phyloP scores from a whole-genome alignment of 2,888 invertebrate species.

The Helleia helle region DNA sequence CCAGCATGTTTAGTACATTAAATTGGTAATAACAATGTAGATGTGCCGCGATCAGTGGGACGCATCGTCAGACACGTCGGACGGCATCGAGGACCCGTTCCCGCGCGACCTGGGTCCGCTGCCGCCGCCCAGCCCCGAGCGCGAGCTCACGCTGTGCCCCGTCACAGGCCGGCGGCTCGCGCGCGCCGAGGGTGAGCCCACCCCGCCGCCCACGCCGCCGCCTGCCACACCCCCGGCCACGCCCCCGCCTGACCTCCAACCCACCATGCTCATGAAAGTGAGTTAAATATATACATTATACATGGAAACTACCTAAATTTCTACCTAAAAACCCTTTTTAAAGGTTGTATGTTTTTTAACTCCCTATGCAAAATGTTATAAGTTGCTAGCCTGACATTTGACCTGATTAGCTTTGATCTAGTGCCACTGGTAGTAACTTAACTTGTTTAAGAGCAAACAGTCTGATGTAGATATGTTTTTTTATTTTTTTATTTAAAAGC shows the following conservation, averaged over 20 bases:
- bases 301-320: no score
- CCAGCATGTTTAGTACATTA: no score
- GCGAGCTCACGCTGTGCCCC: slow-evolving; percentile 80
- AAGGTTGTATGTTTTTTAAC: no score
- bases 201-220: slow-evolving; percentile 71
- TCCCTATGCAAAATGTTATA: no score
- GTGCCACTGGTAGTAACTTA: no score
- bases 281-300: no score
- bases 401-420: no score
- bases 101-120: slow-evolving; percentile 61
- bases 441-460: no score
- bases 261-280: slow-evolving; percentile 61
- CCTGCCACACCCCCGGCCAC: slow-evolving; percentile 24
- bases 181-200: slow-evolving; percentile 76
- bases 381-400: no score
- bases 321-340: no score
- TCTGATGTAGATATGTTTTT: no score
- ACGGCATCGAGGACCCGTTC: slow-evolving; percentile 78
- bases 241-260: slow-evolving; percentile 21
- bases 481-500: no score
- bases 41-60: slow-evolving; percentile 34
- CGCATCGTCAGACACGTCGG: slow-evolving; percentile 67
- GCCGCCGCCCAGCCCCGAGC: slow-evolving; percentile 76
- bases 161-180: slow-evolving; percentile 52
- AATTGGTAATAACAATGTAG: neutral